Evolutionary conservation across 2,113 vertebrate species (phyloP).

Genomic region (Otocyon megalotis): DNA sequence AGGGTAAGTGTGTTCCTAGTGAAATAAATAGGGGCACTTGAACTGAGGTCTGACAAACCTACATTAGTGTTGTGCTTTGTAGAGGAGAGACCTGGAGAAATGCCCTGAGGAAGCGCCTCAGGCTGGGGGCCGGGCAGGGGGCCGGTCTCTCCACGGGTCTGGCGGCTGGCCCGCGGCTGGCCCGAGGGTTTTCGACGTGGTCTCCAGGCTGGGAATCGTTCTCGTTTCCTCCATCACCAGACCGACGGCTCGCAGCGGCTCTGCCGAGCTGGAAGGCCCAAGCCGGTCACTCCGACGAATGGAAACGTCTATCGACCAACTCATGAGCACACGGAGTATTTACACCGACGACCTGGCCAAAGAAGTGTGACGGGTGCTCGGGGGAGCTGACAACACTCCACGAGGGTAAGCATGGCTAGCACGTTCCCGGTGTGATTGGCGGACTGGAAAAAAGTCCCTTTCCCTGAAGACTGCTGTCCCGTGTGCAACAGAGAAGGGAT

Average conservation of each 20-base stretch:
- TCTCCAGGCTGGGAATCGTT: conserved; percentile 82
- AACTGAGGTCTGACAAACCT: conserved; percentile 82
- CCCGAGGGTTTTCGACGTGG: conserved; percentile 82
- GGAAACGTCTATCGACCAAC: conserved; percentile 77
- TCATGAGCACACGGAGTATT: conserved; percentile 82
- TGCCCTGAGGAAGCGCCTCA: conserved; percentile 37
- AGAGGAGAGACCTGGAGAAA: conserved; percentile 86
- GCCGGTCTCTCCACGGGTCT: conserved; percentile 78
- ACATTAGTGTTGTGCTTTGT: conserved; percentile 92
- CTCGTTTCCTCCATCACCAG: conserved; percentile 71
- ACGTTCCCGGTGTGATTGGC: conserved; percentile 81
- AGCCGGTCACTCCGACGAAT: conserved; percentile 82
- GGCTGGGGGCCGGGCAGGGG: background rate
- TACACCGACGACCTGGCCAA: conserved; percentile 75
- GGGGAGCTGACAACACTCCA: conserved; percentile 67
- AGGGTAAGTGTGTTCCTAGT: conserved; percentile 73
- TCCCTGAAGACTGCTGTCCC: conserved; percentile 87
- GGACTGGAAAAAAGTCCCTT: conserved; percentile 83
- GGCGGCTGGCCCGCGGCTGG: conserved; percentile 82
- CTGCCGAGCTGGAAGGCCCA: conserved; percentile 79
- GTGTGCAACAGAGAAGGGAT: conserved; percentile 86
- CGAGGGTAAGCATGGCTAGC: conserved; percentile 73
- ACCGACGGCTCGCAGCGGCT: conserved; percentile 68
- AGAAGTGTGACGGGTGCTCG: conserved; percentile 78
- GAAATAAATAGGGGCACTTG: conserved; percentile 89